These are phyloP conservation scores for Calameuta filiformis DNA, from an alignment of 2,888 invertebrate genomes.

Conservation along the genomic window DNA sequence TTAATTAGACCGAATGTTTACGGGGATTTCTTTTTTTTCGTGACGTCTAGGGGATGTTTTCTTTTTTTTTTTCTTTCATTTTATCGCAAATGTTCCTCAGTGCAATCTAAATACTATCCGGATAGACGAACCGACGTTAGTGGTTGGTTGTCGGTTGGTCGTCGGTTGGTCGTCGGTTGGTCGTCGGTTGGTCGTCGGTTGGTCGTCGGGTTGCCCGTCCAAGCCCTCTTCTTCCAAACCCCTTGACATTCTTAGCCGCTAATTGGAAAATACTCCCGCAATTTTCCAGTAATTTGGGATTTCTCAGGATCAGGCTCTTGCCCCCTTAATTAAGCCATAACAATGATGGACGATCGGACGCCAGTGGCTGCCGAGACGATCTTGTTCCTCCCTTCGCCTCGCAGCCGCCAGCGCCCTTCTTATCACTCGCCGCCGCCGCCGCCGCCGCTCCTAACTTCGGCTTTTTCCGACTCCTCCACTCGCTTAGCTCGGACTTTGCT, in stretches of 20 bases:
- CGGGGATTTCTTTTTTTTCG: background rate
- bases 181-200: too few relatives aligned
- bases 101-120: background rate
- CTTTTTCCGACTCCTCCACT: too few relatives aligned
- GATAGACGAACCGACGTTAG: background rate
- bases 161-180: background rate
- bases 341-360: conserved; percentile 39
- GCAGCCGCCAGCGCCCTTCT: background rate
- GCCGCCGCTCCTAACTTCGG: background rate
- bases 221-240: conserved; percentile 2
- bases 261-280: conserved; percentile 44
- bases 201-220: background rate
- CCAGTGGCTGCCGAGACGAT: conserved; percentile 15
- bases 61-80: background rate
- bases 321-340: conserved; percentile 49
- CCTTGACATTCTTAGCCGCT: conserved; percentile 22
- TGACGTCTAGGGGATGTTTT: too few relatives aligned
- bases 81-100: background rate
- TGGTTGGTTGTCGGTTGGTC: background rate
- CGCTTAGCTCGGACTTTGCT: background rate
- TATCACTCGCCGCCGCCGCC: conserved; percentile 14
- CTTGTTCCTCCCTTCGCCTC: conserved; percentile 1
- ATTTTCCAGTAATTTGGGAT: conserved; percentile 44
- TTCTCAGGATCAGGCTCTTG: conserved; percentile 36
- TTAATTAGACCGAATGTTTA: conserved; percentile 35